phyloP scores from a whole-genome alignment of 2,797 vertebrate genomes.

The Arnoldichthys spilopterus region DNA sequence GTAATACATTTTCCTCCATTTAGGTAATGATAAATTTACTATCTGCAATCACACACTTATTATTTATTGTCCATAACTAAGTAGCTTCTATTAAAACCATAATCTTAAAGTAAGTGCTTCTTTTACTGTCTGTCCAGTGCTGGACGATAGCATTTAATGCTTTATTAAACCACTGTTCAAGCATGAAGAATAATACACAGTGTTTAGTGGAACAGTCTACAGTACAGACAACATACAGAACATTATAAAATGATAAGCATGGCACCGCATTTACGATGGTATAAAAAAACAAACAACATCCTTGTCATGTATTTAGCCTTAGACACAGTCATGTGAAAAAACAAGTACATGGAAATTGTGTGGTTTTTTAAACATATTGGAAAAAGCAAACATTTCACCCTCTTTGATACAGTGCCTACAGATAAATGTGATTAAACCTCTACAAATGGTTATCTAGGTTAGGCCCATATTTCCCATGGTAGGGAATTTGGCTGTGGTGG shows the following conservation, averaged over 20 bases:
- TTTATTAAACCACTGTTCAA: constrained; percentile 67
- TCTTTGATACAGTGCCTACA: too few species aligned
- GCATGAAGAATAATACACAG: constrained; percentile 64
- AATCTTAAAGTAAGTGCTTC: constrained; percentile 58
- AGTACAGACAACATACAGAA: constrained; percentile 58
- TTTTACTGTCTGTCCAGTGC: constrained; percentile 66
- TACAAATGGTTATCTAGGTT: too few species aligned
- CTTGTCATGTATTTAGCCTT: not conserved
- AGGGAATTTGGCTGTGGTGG: too few species aligned
- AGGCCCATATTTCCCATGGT: too few species aligned
- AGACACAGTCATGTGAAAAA: too few species aligned
- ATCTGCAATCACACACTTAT: not conserved
- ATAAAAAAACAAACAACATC: not conserved
- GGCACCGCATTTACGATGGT: constrained; percentile 46
- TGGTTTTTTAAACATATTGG: too few species aligned
- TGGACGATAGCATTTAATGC: constrained; percentile 68
- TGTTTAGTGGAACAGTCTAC: constrained; percentile 42
- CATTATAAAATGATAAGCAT: constrained; percentile 61
- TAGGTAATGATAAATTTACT: not conserved
- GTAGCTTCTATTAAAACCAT: constrained; percentile 59
- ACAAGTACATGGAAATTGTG: not conserved
- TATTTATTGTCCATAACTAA: constrained; percentile 2
- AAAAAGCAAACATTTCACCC: too few species aligned
- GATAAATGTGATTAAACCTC: too few species aligned
- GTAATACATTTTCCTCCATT: not conserved